These are phyloP conservation scores for Cheirogaleus medius DNA, from an alignment of 2,113 vertebrate species.

Conservation along the genomic window DNA sequence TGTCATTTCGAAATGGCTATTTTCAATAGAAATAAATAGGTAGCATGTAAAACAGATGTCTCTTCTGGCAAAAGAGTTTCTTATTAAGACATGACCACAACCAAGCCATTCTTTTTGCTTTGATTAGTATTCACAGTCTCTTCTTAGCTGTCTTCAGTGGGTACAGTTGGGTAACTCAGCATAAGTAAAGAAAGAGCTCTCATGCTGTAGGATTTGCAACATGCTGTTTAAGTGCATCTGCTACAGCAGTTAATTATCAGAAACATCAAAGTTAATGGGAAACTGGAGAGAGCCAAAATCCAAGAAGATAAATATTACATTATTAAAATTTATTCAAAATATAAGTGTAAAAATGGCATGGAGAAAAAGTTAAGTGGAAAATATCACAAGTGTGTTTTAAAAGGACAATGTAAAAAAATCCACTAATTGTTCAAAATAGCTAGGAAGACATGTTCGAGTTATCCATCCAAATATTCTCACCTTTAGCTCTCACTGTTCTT, in stretches of 20 bases:
- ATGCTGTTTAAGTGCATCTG: not conserved
- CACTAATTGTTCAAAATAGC: not conserved
- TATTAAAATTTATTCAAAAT: not conserved
- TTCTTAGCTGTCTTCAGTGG: not conserved
- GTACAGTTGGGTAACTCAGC: not conserved
- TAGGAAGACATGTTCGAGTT: not conserved
- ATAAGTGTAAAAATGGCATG: not conserved
- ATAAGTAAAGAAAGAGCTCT: not conserved
- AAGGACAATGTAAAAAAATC: not conserved
- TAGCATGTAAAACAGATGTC: not conserved
- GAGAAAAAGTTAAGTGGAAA: not conserved
- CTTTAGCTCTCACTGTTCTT: not conserved
- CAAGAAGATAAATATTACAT: not conserved
- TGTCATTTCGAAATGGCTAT: not conserved
- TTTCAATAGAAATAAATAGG: not conserved
- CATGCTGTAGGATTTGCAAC: not conserved
- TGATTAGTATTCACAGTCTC: not conserved
- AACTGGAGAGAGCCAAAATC: not conserved
- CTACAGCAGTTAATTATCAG: not conserved
- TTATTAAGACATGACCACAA: slow-evolving; percentile 11
- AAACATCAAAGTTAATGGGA: not conserved
- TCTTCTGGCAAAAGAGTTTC: not conserved
- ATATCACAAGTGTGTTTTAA: not conserved
- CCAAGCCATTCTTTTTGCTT: not conserved
- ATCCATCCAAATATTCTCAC: not conserved